phyloP scores from a whole-genome alignment of 2,888 invertebrate species.

The Lasioglossum calceatum region DNA sequence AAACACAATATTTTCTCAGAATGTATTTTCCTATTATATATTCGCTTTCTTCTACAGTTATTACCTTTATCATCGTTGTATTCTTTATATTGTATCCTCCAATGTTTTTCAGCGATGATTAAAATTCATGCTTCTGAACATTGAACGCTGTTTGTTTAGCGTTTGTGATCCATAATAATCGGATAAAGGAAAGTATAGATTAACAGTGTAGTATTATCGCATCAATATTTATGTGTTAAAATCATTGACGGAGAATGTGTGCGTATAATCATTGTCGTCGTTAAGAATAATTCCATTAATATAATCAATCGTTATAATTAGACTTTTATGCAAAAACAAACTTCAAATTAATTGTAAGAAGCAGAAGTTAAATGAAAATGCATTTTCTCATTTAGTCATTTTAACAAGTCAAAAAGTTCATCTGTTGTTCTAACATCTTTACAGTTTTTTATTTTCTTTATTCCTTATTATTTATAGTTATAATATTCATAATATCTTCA shows the following conservation, averaged over 20 bases:
- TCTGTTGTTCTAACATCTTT: background rate
- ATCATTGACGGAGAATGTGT: no score
- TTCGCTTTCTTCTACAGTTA: background rate
- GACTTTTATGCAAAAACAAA: background rate
- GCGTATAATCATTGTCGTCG: no score
- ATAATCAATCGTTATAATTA: no score
- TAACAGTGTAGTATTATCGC: background rate
- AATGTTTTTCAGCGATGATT: background rate
- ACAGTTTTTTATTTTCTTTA: background rate
- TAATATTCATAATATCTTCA: background rate
- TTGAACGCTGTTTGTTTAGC: background rate
- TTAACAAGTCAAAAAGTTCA: background rate
- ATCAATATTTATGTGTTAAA: background rate
- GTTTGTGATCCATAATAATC: background rate
- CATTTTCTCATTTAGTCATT: no score
- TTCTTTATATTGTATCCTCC: background rate
- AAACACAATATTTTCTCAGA: conserved; percentile 18
- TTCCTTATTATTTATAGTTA: no score
- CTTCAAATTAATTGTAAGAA: background rate
- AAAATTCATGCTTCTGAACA: background rate
- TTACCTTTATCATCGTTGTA: background rate
- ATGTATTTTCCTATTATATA: conserved; percentile 2
- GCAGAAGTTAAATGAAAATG: no score
- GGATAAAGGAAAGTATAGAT: background rate
- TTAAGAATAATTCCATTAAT: background rate